phyloP scores from a whole-genome alignment of 92 coral and sea anemone species.

The Phymanthus crucifer region DNA sequence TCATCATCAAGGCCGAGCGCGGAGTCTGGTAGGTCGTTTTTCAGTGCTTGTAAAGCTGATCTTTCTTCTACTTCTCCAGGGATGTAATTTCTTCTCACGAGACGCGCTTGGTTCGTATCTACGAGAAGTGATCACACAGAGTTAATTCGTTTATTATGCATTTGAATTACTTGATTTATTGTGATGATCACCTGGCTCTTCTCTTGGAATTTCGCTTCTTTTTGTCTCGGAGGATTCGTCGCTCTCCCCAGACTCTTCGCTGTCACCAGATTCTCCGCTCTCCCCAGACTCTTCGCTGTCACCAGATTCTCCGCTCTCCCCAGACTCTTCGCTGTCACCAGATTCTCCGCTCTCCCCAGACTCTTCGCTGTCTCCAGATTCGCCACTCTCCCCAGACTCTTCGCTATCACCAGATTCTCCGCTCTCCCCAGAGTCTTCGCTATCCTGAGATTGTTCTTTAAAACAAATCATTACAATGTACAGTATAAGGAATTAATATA shows the following conservation, averaged over 20 bases:
- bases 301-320: slow-evolving; percentile 35
- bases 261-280: slow-evolving; percentile 34
- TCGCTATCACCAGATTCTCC: slow-evolving; percentile 40
- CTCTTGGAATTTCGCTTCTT: slow-evolving; percentile 48
- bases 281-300: slow-evolving; percentile 51
- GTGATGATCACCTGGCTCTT: slow-evolving; percentile 23
- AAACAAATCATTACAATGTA: too few relatives aligned
- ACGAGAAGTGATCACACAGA: background rate
- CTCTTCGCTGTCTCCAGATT: slow-evolving; percentile 26
- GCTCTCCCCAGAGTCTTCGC: slow-evolving; percentile 14
- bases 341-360: slow-evolving; percentile 30
- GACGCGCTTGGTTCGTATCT: background rate
- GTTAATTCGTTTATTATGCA: background rate
- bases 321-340: slow-evolving; percentile 25
- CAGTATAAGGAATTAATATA: too few relatives aligned
- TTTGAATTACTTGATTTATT: background rate
- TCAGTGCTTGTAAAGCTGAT: slow-evolving; percentile 29
- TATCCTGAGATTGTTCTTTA: slow-evolving; percentile 34
- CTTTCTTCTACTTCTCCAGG: slow-evolving; percentile 40
- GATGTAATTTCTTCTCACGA: slow-evolving; percentile 44
- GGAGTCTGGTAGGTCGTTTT: slow-evolving; percentile 44
- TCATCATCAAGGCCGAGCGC: slow-evolving; percentile 53
- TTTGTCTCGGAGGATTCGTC: slow-evolving; percentile 42
- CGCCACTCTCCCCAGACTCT: slow-evolving; percentile 42
- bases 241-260: slow-evolving; percentile 27